Evolutionary conservation across 2,888 invertebrate genomes (phyloP).

Genomic region (Calameuta pallipes): DNA sequence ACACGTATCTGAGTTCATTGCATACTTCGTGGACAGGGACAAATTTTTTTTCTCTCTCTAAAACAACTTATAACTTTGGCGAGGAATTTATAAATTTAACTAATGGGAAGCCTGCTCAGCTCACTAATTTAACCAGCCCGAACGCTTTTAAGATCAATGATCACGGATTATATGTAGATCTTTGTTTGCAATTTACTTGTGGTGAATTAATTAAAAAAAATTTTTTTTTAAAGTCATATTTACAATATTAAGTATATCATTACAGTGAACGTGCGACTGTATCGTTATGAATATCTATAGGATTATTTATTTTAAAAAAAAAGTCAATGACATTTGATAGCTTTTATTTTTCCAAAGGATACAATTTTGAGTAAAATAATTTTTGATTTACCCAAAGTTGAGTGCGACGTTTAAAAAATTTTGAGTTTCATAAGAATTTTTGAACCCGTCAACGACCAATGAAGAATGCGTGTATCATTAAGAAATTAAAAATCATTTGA

Average conservation of each 20-base stretch:
- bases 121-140: not conserved
- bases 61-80: not conserved
- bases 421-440: too few species aligned
- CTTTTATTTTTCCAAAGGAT: not conserved
- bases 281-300: not conserved
- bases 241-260: not conserved
- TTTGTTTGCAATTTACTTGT: not conserved
- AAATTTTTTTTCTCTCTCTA: not conserved
- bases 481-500: too few species aligned
- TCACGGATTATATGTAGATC: constrained; percentile 23
- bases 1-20: not conserved
- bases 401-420: too few species aligned
- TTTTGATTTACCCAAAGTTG: not conserved
- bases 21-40: not conserved
- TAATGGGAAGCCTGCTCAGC: not conserved
- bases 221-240: not conserved
- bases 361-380: not conserved
- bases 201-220: not conserved
- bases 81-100: not conserved
- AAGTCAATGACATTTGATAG: not conserved
- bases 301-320: not conserved
- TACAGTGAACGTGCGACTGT: not conserved
- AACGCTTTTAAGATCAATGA: constrained; percentile 22
- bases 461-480: too few species aligned
- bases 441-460: too few species aligned